A percentile compares a stretch with the other conserved stretches of the same genome.
These are phyloP conservation scores for Esox masquinongy DNA, from an alignment of 2,797 vertebrate species.

Conservation along the genomic window DNA sequence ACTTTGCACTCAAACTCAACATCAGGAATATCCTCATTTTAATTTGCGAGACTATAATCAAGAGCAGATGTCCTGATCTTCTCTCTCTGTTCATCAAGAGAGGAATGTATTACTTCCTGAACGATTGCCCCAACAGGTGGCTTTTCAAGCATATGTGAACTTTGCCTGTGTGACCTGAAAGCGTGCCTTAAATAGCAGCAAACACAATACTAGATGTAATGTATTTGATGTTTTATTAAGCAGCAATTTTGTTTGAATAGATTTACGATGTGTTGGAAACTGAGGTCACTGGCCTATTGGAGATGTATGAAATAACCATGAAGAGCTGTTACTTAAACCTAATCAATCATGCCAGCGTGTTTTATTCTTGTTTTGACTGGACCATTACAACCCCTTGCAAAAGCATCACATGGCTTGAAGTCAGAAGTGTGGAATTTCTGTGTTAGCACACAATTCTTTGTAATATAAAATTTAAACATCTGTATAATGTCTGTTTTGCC, in stretches of 20 bases:
- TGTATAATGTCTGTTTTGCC: no score
- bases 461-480: not conserved
- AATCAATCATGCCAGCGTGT: slow-evolving; percentile 72
- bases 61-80: slow-evolving; percentile 66
- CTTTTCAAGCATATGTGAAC: slow-evolving; percentile 60
- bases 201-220: slow-evolving; percentile 59
- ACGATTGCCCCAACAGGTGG: slow-evolving; percentile 67
- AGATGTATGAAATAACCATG: slow-evolving; percentile 79
- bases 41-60: slow-evolving; percentile 69
- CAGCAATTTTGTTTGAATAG: slow-evolving; percentile 70
- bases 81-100: slow-evolving; percentile 64
- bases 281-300: slow-evolving; percentile 72
- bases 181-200: slow-evolving; percentile 64
- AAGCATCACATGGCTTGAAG: slow-evolving; percentile 57
- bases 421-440: slow-evolving; percentile 25
- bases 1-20: slow-evolving; percentile 47
- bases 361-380: slow-evolving; percentile 61
- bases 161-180: slow-evolving; percentile 64
- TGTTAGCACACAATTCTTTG: not conserved
- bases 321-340: slow-evolving; percentile 67
- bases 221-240: slow-evolving; percentile 65
- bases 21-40: slow-evolving; percentile 64
- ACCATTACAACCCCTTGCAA: slow-evolving; percentile 61
- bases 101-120: slow-evolving; percentile 72
- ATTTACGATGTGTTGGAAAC: slow-evolving; percentile 76